phyloP scores from a whole-genome alignment of 2,113 vertebrate species.

The Mobula hypostoma region DNA sequence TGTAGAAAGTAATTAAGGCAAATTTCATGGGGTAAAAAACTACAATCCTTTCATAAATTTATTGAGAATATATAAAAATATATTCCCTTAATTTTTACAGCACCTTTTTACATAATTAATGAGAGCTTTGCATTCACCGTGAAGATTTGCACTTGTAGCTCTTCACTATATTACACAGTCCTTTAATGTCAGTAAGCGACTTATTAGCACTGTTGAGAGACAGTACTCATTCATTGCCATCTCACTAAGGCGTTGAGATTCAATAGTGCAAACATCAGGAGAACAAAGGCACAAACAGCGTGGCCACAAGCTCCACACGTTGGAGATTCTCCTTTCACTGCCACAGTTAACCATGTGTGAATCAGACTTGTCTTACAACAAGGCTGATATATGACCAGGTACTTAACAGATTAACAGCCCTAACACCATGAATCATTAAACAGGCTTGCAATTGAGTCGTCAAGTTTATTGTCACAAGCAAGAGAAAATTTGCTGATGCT shows the following conservation, averaged over 20 bases:
- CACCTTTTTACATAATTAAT: slow-evolving; percentile 19
- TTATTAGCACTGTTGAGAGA: neutral
- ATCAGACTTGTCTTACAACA: neutral
- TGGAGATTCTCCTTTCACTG: neutral
- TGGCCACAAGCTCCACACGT: neutral
- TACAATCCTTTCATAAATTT: neutral
- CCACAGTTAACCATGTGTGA: neutral
- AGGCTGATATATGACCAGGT: neutral
- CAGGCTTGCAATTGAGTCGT: neutral
- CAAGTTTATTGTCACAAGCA: no score
- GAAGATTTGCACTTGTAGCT: neutral
- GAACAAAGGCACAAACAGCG: neutral
- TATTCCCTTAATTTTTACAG: slow-evolving; percentile 7
- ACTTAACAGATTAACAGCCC: neutral
- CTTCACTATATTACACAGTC: neutral
- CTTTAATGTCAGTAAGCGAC: neutral
- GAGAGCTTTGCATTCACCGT: neutral
- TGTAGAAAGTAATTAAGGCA: neutral
- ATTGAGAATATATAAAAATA: slow-evolving; percentile 14
- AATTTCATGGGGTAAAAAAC: neutral
- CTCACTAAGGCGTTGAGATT: neutral
- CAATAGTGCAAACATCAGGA: neutral
- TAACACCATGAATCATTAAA: neutral
- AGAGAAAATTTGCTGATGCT: no score
- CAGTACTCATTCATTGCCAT: neutral